These are phyloP conservation scores for Metopia argyrocephala DNA, from an alignment of 2,888 invertebrate genomes.

Conservation along the genomic window DNA sequence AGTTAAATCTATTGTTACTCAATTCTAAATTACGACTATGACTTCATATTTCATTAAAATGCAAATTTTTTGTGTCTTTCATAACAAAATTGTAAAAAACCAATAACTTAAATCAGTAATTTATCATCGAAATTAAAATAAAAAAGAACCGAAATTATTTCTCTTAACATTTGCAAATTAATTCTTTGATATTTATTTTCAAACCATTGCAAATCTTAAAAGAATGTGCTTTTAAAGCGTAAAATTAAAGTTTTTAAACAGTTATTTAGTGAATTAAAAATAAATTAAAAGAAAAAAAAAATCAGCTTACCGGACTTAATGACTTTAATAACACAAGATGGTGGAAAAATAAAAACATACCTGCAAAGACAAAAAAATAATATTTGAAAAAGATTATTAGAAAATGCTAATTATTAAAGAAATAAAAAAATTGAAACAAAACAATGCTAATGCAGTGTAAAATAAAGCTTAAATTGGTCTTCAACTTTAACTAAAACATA, in stretches of 20 bases:
- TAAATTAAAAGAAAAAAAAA: conserved; percentile 27
- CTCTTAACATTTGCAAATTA: conserved; percentile 7
- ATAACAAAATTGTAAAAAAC: conserved; percentile 16
- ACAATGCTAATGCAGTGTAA: too few species aligned
- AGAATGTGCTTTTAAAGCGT: conserved; percentile 43
- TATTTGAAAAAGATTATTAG: not conserved
- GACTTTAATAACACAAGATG: not conserved
- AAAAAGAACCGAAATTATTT: too few species aligned
- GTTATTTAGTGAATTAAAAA: conserved; percentile 20
- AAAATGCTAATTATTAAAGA: too few species aligned
- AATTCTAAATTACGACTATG: too few species aligned
- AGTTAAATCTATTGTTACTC: too few species aligned
- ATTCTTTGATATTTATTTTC: not conserved
- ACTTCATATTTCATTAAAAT: too few species aligned
- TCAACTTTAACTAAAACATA: too few species aligned
- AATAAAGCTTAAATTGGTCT: too few species aligned
- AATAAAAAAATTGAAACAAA: too few species aligned
- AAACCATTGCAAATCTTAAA: conserved; percentile 12
- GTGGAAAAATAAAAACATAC: conserved; percentile 39
- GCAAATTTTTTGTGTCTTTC: conserved; percentile 13
- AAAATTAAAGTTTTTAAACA: conserved; percentile 57
- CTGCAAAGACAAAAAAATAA: conserved; percentile 46
- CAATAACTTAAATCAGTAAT: conserved; percentile 32
- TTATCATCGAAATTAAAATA: conserved; percentile 29
- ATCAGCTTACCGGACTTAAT: conserved; percentile 20